These are phyloP conservation scores for Chascanopsetta lugubris DNA, from an alignment of 2,113 vertebrate species.

Conservation along the genomic window DNA sequence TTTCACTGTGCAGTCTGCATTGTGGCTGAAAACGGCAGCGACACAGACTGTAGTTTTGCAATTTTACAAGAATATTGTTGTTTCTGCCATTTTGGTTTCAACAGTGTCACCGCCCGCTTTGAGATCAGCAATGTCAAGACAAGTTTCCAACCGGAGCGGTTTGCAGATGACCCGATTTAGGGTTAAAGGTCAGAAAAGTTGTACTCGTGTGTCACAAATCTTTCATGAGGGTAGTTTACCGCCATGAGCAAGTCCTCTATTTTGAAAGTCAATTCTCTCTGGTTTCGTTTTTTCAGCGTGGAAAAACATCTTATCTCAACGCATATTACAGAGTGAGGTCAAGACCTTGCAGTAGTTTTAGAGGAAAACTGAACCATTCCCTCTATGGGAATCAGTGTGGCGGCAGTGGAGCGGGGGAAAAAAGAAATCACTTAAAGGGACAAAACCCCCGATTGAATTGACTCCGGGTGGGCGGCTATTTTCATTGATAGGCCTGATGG, in stretches of 20 bases:
- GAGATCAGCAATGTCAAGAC: not conserved
- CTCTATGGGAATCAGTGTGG: not conserved
- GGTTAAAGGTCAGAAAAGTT: not conserved
- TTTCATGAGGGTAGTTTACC: not conserved
- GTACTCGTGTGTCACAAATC: not conserved
- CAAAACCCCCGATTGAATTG: not conserved
- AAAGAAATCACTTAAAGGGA: not conserved
- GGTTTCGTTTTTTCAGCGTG: not conserved
- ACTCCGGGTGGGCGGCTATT: not conserved
- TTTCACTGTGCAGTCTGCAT: not conserved
- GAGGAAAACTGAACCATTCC: not conserved
- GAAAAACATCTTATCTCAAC: not conserved
- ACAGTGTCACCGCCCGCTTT: not conserved
- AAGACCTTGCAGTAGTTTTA: not conserved
- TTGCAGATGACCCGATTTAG: not conserved
- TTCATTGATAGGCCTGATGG: not conserved
- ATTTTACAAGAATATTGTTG: not conserved
- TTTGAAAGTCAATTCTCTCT: not conserved
- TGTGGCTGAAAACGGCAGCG: not conserved
- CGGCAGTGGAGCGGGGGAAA: not conserved
- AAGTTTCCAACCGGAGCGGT: not conserved
- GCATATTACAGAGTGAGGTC: not conserved
- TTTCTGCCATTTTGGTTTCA: not conserved
- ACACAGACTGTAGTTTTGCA: not conserved
- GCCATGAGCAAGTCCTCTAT: not conserved